A percentile compares a stretch with the other conserved stretches of the same genome.
These are phyloP conservation scores for Abscondita cerata DNA, from an alignment of 2,888 invertebrate species.

Conservation along the genomic window DNA sequence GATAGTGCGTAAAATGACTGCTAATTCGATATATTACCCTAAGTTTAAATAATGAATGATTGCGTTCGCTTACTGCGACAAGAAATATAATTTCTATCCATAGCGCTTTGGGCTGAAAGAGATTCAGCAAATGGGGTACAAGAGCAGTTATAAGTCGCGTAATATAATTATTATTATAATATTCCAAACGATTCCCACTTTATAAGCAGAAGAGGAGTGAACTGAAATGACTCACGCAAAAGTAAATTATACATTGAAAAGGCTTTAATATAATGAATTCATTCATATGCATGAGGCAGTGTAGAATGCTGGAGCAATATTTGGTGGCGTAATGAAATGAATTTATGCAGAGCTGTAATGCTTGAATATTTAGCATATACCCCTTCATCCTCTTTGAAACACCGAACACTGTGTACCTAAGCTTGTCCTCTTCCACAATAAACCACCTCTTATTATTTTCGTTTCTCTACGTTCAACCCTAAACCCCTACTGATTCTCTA, in stretches of 20 bases:
- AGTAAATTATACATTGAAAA: slow-evolving; percentile 72
- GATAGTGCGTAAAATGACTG: slow-evolving; percentile 14
- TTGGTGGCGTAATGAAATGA: slow-evolving; percentile 71
- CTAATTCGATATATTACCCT: slow-evolving; percentile 25
- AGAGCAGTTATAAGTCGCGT: slow-evolving; percentile 48
- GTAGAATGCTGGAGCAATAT: slow-evolving; percentile 65
- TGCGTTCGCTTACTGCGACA: slow-evolving; percentile 12
- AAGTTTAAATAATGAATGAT: slow-evolving; percentile 22
- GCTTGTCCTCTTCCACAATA: slow-evolving; percentile 53
- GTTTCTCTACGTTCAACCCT: slow-evolving; percentile 34
- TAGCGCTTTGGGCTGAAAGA: slow-evolving; percentile 21
- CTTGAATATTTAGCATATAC: slow-evolving; percentile 68
- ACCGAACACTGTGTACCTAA: slow-evolving; percentile 55
- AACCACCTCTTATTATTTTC: slow-evolving; percentile 47
- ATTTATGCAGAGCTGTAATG: slow-evolving; percentile 71
- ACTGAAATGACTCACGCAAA: slow-evolving; percentile 70
- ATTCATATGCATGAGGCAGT: slow-evolving; percentile 69
- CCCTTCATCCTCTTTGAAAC: slow-evolving; percentile 68
- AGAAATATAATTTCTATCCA: slow-evolving; percentile 20
- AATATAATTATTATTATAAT: slow-evolving; percentile 57
- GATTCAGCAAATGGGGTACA: slow-evolving; percentile 34
- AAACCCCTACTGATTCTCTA: slow-evolving; percentile 14
- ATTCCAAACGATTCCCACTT: slow-evolving; percentile 56
- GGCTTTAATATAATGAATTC: slow-evolving; percentile 71
- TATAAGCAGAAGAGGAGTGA: slow-evolving; percentile 55